Percentiles rank a stretch among this genome's conserved stretches.
Evolutionary conservation across 2,113 vertebrate species (phyloP).

Genomic region (Eolophus roseicapilla): DNA sequence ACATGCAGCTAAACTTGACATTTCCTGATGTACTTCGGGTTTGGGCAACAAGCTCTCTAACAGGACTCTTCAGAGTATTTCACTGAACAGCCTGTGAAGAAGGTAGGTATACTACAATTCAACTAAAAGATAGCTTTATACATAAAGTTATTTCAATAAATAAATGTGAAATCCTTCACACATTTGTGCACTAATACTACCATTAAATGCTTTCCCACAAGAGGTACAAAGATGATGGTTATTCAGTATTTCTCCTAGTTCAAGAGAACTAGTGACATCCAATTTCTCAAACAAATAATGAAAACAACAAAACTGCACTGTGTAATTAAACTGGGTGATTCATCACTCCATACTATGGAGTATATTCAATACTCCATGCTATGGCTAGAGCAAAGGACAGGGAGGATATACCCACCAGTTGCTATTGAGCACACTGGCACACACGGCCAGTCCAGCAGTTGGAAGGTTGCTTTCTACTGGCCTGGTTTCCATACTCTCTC

Average conservation of each 20-base stretch:
- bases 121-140: background rate
- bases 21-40: background rate
- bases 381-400: background rate
- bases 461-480: background rate
- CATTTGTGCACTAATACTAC: background rate
- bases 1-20: background rate
- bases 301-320: background rate
- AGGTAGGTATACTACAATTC: background rate
- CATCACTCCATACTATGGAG: background rate
- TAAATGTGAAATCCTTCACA: background rate
- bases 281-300: background rate
- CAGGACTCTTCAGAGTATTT: background rate
- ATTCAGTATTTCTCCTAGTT: background rate
- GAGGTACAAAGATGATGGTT: background rate
- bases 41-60: background rate
- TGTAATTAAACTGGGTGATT: background rate
- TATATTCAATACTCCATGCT: background rate
- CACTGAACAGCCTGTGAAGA: background rate
- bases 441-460: background rate
- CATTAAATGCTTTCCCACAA: background rate
- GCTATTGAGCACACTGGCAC: background rate
- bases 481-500: background rate
- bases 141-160: background rate
- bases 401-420: background rate
- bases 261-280: background rate